Percentiles rank a stretch among this genome's conserved stretches.
phyloP scores from a whole-genome alignment of 1,140 invertebrate genomes.

The Drosophila rufa region DNA sequence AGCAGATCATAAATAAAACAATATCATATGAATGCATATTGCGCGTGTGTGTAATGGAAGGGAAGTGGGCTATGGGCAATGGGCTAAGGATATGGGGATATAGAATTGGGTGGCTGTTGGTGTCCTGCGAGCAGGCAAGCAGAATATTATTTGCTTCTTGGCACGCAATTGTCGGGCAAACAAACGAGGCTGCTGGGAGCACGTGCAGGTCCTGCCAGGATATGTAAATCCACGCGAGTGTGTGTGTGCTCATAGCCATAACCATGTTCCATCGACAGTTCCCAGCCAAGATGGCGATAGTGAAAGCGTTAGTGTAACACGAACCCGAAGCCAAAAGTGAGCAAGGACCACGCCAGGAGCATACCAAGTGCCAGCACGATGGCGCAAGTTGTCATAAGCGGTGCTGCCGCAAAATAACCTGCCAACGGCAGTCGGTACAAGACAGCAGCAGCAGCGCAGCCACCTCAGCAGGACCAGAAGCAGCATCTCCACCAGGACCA shows the following conservation, averaged over 20 bases:
- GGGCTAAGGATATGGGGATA: neutral
- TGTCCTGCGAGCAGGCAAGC: constrained; percentile 42
- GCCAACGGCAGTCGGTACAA: constrained; percentile 17
- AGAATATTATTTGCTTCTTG: constrained; percentile 67
- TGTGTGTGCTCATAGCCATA: constrained; percentile 36
- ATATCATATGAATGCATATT: constrained; percentile 74
- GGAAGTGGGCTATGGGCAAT: constrained; percentile 4
- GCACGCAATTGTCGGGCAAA: constrained; percentile 42
- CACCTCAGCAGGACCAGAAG: constrained; percentile 12
- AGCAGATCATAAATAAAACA: constrained; percentile 80
- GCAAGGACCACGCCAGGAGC: constrained; percentile 49
- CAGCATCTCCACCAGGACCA: constrained; percentile 10
- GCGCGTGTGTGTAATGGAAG: constrained; percentile 4
- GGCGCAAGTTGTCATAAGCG: constrained; percentile 36
- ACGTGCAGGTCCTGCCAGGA: constrained; percentile 47
- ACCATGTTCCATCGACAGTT: constrained; percentile 49
- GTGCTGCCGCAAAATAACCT: constrained; percentile 38
- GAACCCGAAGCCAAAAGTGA: constrained; percentile 34
- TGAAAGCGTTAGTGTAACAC: constrained; percentile 63
- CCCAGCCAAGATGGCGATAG: constrained; percentile 54
- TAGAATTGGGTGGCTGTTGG: constrained; percentile 6
- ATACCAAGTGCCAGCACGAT: constrained; percentile 67
- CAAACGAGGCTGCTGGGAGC: constrained; percentile 29
- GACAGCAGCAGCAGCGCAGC: constrained; percentile 20
- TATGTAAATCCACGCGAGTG: constrained; percentile 47